These are phyloP conservation scores for Sebastes oblongus DNA, from an alignment of 2,797 vertebrate species.

Conservation along the genomic window DNA sequence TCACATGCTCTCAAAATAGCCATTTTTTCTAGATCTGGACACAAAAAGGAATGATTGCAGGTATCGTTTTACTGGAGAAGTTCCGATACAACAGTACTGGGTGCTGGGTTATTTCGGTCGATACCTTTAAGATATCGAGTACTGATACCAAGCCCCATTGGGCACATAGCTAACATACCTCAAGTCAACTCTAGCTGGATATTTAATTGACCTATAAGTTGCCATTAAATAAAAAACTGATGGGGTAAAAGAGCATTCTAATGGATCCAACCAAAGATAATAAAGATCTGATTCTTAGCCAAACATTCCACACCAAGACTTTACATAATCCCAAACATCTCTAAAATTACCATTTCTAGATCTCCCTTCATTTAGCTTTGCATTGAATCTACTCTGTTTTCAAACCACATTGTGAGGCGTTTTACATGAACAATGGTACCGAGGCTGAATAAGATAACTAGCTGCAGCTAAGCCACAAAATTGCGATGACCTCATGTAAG, in stretches of 20 bases:
- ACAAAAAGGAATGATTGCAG: too few species aligned
- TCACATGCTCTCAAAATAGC: too few species aligned
- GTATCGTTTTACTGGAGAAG: too few species aligned
- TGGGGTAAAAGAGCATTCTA: neutral
- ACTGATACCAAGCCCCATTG: too few species aligned
- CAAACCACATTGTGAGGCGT: neutral
- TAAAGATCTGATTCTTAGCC: neutral
- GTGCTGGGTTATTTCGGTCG: too few species aligned
- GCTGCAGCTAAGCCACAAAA: constrained; percentile 35
- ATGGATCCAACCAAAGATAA: neutral
- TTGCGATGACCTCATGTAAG: constrained; percentile 49
- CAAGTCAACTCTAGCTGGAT: neutral
- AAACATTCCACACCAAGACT: neutral
- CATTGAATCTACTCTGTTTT: neutral
- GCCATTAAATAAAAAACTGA: neutral
- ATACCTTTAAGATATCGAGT: too few species aligned
- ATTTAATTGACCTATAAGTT: neutral
- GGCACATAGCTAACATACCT: neutral
- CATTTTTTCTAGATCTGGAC: too few species aligned
- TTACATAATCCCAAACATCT: neutral
- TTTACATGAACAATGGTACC: neutral
- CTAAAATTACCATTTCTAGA: neutral
- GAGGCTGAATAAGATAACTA: constrained; percentile 1
- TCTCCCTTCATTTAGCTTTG: neutral
- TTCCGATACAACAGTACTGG: too few species aligned